Percentiles rank a stretch among this genome's conserved stretches.
phyloP scores from a whole-genome alignment of 1,140 invertebrate genomes.

The Ladona fulva region DNA sequence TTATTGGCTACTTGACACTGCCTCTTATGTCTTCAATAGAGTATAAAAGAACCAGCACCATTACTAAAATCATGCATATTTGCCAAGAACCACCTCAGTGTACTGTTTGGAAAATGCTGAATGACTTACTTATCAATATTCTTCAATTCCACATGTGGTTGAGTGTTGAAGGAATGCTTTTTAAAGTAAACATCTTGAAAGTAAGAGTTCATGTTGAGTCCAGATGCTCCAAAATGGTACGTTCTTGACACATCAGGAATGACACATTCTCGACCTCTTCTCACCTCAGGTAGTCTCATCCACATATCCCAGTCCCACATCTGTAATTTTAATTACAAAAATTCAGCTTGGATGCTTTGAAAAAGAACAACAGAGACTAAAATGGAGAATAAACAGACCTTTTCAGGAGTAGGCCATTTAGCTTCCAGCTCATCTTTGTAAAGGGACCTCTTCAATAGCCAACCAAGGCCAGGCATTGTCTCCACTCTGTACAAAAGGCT shows the following conservation, averaged over 20 bases:
- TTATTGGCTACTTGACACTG: too few relatives aligned
- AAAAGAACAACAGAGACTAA: background rate
- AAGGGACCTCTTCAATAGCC: slow-evolving; percentile 48
- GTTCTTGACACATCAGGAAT: slow-evolving; percentile 59
- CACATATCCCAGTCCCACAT: slow-evolving; percentile 67
- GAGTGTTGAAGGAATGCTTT: slow-evolving; percentile 50
- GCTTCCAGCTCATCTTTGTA: slow-evolving; percentile 55
- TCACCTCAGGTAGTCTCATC: slow-evolving; percentile 49
- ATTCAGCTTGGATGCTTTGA: slow-evolving; percentile 1
- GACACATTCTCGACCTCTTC: slow-evolving; percentile 52
- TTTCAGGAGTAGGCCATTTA: slow-evolving; percentile 57
- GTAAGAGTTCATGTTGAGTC: slow-evolving; percentile 59
- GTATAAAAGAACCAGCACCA: too few relatives aligned
- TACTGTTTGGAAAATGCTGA: background rate
- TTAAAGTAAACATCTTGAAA: slow-evolving; percentile 55
- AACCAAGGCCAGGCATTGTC: slow-evolving; percentile 59
- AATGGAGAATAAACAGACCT: slow-evolving; percentile 33
- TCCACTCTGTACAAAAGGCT: slow-evolving; percentile 51
- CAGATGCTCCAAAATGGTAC: slow-evolving; percentile 57
- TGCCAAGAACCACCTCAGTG: too few relatives aligned
- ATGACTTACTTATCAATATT: slow-evolving; percentile 44
- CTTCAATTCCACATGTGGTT: slow-evolving; percentile 42
- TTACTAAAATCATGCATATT: too few relatives aligned
- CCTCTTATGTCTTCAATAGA: too few relatives aligned
- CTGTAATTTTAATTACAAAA: slow-evolving; percentile 31